Evolutionary conservation across 2,888 invertebrate genomes (phyloP), one percentile per base, ranked within the genome.

Genomic region (Acrobasis suavella): DNA sequence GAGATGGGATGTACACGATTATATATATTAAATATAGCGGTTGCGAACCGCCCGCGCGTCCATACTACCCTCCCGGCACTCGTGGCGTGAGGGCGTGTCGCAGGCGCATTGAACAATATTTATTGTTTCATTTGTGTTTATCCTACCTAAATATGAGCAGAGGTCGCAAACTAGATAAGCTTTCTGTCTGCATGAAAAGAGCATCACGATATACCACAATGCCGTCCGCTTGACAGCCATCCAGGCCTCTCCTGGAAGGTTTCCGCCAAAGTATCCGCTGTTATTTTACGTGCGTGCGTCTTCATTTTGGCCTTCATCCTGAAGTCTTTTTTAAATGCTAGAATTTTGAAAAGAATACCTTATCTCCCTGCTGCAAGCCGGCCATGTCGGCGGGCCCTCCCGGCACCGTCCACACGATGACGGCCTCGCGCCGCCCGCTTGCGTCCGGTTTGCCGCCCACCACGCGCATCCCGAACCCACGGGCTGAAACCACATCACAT

Each of bases 381-480:
- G 96, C 97, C 80, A 97, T 95, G 85, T 98, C 97, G 0, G 98
- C 98, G 37, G 97, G 96, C 39, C 98, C 98, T 54, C 97, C 97
- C 12, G 97, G 96, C 68, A 97, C 96, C 5, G 97, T 97, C 96
- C 97, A 97, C 65, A 97, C 97, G 80, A 98, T 96, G 83, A 96
- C 96, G 56, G 98, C 98, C 85, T 97, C 97, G 69, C 97, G 95
- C 49, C 96, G 95, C 7, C 97, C 97, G 85, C 97, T 97, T 39
- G 95, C 93, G 64, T 96, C 96, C 39, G 96, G 95, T 86, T 98
- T 98, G 38, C 98, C 98, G 16, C 98, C 98, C 55, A 98, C 97
- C 37, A 98, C 97, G 68, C 98, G 94, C 97, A 98, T 97, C 42
- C 98, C 98, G 80, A 98, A 97, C 64, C 98, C 98, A 72, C 97